These are phyloP conservation scores for Eufriesea mexicana DNA, from an alignment of 1,140 invertebrate genomes.

Conservation along the genomic window DNA sequence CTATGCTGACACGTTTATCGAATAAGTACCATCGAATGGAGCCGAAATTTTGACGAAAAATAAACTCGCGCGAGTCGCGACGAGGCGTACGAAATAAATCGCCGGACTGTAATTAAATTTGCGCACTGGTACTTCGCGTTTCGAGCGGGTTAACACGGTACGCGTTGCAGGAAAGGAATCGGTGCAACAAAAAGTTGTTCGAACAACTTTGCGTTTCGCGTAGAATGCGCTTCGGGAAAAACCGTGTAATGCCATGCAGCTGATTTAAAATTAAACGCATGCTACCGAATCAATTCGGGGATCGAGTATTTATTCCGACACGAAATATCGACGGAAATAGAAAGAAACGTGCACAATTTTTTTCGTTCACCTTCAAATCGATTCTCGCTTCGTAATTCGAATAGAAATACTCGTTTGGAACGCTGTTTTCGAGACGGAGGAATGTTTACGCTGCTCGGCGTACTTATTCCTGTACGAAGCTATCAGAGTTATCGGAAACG, in stretches of 20 bases:
- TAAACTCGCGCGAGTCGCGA: background rate
- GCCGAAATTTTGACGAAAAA: background rate
- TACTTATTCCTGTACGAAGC: background rate
- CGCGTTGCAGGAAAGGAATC: constrained; percentile 17
- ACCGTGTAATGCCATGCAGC: background rate
- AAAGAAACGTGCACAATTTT: background rate
- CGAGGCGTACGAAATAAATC: constrained; percentile 29
- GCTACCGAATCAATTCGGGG: background rate
- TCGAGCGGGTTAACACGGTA: constrained; percentile 11
- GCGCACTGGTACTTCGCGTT: constrained; percentile 18
- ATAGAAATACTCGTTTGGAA: background rate
- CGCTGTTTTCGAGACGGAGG: background rate
- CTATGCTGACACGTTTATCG: background rate
- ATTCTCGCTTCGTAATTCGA: background rate
- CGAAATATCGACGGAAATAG: background rate
- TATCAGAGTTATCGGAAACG: constrained; percentile 35
- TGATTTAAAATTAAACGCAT: constrained; percentile 15
- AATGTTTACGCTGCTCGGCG: background rate
- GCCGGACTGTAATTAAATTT: constrained; percentile 31
- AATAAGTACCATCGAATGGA: background rate
- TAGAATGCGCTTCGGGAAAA: constrained; percentile 13
- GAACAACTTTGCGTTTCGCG: constrained; percentile 26
- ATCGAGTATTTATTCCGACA: background rate
- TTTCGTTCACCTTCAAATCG: background rate
- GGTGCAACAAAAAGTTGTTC: constrained; percentile 32